Conservation (phyloP, 2,797 vertebrate species). For the Sibirionetta formosa region DNA sequence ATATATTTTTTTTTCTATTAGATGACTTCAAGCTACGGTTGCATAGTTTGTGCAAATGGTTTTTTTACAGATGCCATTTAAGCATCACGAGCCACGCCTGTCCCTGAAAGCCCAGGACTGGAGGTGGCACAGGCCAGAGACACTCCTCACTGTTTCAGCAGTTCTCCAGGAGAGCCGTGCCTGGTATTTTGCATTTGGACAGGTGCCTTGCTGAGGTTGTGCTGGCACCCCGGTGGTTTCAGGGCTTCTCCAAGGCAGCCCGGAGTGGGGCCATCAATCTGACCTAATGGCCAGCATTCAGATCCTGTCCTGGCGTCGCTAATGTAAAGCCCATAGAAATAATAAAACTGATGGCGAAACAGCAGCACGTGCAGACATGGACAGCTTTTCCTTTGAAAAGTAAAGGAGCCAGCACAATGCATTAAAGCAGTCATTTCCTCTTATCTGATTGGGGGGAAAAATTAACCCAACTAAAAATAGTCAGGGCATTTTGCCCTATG, state of each 20-base stretch:
- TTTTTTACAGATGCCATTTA: neutral
- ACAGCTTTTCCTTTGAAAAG: conserved; percentile 55
- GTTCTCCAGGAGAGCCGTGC: neutral
- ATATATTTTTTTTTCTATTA: conserved; percentile 49
- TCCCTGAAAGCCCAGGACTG: accelerated
- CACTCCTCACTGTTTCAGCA: accelerated
- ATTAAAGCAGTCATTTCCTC: conserved; percentile 37
- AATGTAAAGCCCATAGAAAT: neutral
- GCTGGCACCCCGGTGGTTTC: neutral
- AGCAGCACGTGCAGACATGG: neutral
- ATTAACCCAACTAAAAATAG: conserved; percentile 75
- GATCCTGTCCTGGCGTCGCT: neutral
- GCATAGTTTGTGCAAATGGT: neutral
- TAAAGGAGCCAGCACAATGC: conserved; percentile 24
- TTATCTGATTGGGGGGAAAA: conserved; percentile 10
- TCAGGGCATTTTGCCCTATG: conserved; percentile 70
- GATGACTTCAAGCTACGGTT: neutral
- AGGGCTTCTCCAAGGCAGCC: neutral
- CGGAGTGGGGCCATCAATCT: neutral
- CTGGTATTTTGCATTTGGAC: neutral
- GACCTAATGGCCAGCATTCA: neutral
- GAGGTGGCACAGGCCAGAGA: neutral
- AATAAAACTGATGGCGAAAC: neutral
- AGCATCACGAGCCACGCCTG: neutral
- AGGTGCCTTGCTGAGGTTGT: accelerated